phyloP scores from a whole-genome alignment of 2,888 invertebrate genomes.

The Bombylius discolor region DNA sequence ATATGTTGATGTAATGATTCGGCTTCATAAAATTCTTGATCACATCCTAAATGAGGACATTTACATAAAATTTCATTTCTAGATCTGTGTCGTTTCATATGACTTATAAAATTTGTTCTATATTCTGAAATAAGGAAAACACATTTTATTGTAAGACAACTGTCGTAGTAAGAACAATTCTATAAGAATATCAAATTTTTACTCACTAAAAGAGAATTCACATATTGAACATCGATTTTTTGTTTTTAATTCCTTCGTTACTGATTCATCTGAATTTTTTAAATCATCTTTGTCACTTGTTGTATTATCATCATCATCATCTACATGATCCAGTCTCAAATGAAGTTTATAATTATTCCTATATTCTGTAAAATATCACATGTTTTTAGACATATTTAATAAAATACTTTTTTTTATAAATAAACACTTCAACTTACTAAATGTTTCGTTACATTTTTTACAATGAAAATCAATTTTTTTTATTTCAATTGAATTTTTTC shows the following conservation, averaged over 20 bases:
- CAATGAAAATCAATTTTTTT: background rate
- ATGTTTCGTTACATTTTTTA: background rate
- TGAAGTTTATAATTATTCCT: constrained; percentile 2
- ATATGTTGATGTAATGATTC: background rate
- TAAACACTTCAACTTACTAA: constrained; percentile 5
- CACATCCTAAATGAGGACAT: background rate
- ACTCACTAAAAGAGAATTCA: background rate
- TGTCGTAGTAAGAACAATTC: too few relatives aligned
- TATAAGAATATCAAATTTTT: too few relatives aligned
- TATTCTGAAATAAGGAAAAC: background rate
- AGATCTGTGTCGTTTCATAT: background rate
- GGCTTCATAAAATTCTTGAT: background rate
- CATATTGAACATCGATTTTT: background rate
- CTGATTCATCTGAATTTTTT: too few relatives aligned
- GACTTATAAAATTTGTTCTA: constrained; percentile 1
- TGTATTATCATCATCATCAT: background rate
- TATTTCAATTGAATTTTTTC: too few relatives aligned
- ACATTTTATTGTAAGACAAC: too few relatives aligned
- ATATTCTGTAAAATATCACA: background rate
- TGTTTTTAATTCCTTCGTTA: background rate
- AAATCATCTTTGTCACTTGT: too few relatives aligned
- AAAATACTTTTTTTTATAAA: background rate
- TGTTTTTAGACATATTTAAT: too few relatives aligned
- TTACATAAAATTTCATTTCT: background rate
- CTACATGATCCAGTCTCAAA: background rate